Evolutionary conservation across 2,113 vertebrate species (phyloP).

Genomic region (Rattus norvegicus): DNA sequence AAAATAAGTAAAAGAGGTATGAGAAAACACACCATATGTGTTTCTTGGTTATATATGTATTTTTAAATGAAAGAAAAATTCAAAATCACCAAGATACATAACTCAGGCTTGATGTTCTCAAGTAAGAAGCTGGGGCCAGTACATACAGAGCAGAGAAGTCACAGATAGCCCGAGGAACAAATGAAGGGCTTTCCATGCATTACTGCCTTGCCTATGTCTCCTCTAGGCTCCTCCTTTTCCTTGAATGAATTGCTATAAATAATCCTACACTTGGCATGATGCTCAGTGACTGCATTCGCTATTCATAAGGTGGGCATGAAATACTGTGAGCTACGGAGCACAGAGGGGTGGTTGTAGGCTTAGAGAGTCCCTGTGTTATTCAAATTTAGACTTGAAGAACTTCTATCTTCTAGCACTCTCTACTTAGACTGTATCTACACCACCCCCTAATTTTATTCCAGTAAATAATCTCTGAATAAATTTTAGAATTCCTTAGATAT

Average conservation of each 20-base stretch:
- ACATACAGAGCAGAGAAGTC: background rate
- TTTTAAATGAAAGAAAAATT: background rate
- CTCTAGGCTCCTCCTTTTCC: background rate
- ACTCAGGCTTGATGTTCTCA: background rate
- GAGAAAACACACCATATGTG: background rate
- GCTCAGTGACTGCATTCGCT: background rate
- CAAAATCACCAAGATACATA: background rate
- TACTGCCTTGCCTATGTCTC: background rate
- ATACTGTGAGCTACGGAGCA: background rate
- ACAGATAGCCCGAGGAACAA: background rate
- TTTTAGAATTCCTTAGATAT: background rate
- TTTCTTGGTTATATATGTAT: background rate
- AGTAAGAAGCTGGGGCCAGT: background rate
- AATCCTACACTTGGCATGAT: background rate
- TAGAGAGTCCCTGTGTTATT: background rate
- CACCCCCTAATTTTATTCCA: background rate
- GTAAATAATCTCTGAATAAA: background rate
- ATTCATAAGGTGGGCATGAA: background rate
- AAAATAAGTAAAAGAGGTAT: background rate
- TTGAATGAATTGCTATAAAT: background rate
- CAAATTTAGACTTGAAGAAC: background rate
- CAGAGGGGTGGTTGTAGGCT: background rate
- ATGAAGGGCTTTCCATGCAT: background rate
- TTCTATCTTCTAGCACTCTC: background rate
- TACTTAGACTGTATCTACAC: background rate